A percentile compares a stretch with the other conserved stretches of the same genome.
These are phyloP conservation scores for Melanotaenia nigrans DNA, from an alignment of 2,797 vertebrate genomes.

Conservation along the genomic window DNA sequence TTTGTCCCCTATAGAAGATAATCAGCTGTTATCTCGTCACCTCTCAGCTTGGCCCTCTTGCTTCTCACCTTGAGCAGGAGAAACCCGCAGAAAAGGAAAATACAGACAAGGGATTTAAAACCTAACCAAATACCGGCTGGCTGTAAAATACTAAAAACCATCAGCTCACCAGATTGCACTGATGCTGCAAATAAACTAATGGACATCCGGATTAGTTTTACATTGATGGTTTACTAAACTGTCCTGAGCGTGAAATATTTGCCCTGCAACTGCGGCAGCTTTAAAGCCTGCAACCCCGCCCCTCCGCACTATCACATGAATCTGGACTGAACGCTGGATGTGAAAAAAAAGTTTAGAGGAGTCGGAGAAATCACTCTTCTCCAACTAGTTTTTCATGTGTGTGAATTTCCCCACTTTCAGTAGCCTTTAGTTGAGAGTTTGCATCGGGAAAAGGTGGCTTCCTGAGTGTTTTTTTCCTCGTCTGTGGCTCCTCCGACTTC, in stretches of 20 bases:
- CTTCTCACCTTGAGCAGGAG: slow-evolving; percentile 6
- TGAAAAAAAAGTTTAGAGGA: slow-evolving; percentile 71
- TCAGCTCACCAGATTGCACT: no score
- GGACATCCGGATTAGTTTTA: neutral
- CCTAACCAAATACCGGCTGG: neutral
- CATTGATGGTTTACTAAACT: slow-evolving; percentile 29
- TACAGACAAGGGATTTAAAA: neutral
- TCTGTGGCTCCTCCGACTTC: slow-evolving; percentile 55
- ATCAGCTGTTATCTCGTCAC: neutral
- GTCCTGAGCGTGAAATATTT: slow-evolving; percentile 46
- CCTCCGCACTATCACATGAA: slow-evolving; percentile 81
- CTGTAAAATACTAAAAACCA: neutral
- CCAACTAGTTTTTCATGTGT: slow-evolving; percentile 4
- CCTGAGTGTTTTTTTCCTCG: slow-evolving; percentile 28
- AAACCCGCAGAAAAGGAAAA: slow-evolving; percentile 20
- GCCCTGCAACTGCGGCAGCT: slow-evolving; percentile 74
- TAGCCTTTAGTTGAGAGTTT: slow-evolving; percentile 11
- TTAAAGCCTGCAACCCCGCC: slow-evolving; percentile 80
- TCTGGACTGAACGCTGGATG: slow-evolving; percentile 75
- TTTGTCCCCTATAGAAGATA: neutral
- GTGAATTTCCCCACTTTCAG: neutral
- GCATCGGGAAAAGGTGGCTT: slow-evolving; percentile 23
- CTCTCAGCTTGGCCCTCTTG: neutral
- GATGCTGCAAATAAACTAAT: neutral
- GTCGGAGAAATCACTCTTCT: slow-evolving; percentile 57